These are phyloP conservation scores for Dasypolia templi DNA, from an alignment of 2,888 invertebrate genomes.

Conservation along the genomic window DNA sequence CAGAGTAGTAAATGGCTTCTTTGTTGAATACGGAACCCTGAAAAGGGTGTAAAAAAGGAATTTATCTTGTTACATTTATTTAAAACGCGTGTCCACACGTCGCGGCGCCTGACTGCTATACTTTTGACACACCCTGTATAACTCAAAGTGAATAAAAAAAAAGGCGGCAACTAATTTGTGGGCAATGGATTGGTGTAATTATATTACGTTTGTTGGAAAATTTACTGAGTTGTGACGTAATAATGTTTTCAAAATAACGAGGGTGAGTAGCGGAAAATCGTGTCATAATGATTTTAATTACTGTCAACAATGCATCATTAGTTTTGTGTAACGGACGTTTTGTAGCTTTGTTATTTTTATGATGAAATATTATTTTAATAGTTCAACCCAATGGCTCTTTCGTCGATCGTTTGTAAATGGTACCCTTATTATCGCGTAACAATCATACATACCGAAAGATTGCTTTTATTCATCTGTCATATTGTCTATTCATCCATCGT, in stretches of 20 bases:
- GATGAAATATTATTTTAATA: too few relatives aligned
- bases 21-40: too few relatives aligned
- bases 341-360: background rate
- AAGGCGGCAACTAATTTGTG: conserved; percentile 67
- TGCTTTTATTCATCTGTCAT: too few relatives aligned
- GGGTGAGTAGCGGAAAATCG: conserved; percentile 15
- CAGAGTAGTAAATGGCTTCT: too few relatives aligned
- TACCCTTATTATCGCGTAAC: too few relatives aligned
- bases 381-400: too few relatives aligned
- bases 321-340: background rate
- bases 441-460: too few relatives aligned
- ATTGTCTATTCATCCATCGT: too few relatives aligned
- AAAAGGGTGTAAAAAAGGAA: too few relatives aligned
- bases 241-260: conserved; percentile 27
- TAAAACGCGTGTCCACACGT: conserved; percentile 51
- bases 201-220: conserved; percentile 41
- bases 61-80: conserved; percentile 45
- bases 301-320: conserved; percentile 19
- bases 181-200: conserved; percentile 60
- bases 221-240: conserved; percentile 38
- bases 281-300: conserved; percentile 36
- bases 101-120: conserved; percentile 46
- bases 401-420: too few relatives aligned
- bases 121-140: conserved; percentile 37
- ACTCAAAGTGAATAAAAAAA: conserved; percentile 67